Conservation (phyloP, 2,113 vertebrate genomes). For the Orientallactaga bullata region DNA sequence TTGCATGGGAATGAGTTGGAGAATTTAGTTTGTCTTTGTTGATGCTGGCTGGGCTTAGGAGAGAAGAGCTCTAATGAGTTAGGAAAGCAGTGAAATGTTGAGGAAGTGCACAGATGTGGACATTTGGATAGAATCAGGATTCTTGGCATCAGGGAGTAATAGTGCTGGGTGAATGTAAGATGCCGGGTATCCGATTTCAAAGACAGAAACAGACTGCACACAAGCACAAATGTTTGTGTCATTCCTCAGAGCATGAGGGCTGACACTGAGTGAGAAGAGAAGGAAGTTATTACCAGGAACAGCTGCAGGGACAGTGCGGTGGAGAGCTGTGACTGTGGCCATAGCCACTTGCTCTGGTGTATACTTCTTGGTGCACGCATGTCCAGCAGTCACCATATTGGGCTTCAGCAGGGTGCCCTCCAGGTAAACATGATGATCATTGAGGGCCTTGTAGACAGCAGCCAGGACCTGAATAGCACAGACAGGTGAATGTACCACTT, state of each 20-base stretch:
- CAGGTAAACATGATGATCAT: slow-evolving; percentile 96
- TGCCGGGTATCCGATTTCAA: not conserved
- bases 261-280: not conserved
- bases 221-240: not conserved
- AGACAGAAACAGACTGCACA: not conserved
- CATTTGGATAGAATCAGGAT: not conserved
- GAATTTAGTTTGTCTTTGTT: slow-evolving; percentile 1
- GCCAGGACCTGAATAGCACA: slow-evolving; percentile 92
- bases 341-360: slow-evolving; percentile 94
- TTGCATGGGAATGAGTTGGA: not conserved
- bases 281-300: slow-evolving; percentile 91
- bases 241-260: not conserved
- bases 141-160: not conserved
- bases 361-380: slow-evolving; percentile 94
- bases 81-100: not conserved
- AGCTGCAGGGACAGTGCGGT: slow-evolving; percentile 94
- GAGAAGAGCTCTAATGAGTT: not conserved
- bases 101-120: not conserved
- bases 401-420: slow-evolving; percentile 98
- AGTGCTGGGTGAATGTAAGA: not conserved
- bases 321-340: slow-evolving; percentile 95
- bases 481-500: slow-evolving; percentile 23
- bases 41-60: not conserved
- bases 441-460: slow-evolving; percentile 96
- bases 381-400: slow-evolving; percentile 97